Conservation (phyloP, 2,888 invertebrate species). For the Lochmaea crataegi region DNA sequence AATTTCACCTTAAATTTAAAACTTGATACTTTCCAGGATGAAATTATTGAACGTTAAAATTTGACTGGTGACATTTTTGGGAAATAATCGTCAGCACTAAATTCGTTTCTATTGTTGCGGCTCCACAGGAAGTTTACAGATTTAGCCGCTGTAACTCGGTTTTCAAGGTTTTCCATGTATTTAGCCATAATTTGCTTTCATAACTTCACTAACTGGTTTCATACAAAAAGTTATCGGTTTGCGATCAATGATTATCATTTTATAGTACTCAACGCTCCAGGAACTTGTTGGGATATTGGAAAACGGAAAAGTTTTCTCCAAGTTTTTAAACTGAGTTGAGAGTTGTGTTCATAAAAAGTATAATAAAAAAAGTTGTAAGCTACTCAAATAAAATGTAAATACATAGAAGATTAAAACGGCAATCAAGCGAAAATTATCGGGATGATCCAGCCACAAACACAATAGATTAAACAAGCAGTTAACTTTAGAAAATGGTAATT, state of each 20-base stretch:
- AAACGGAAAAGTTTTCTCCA: slow-evolving; percentile 14
- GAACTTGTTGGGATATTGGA: slow-evolving; percentile 1
- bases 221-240: slow-evolving; percentile 21
- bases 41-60: too few species aligned
- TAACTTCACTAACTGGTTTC: slow-evolving; percentile 20
- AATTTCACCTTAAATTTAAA: too few species aligned
- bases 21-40: not conserved
- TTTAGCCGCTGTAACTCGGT: slow-evolving; percentile 3
- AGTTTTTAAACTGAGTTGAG: not conserved
- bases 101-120: not conserved
- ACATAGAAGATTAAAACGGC: too few species aligned
- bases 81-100: not conserved
- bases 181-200: slow-evolving; percentile 21
- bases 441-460: too few species aligned
- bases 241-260: slow-evolving; percentile 1
- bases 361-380: too few species aligned
- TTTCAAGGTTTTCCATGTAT: slow-evolving; percentile 11
- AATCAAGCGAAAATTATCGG: too few species aligned
- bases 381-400: too few species aligned
- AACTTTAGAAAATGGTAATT: too few species aligned
- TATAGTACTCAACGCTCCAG: slow-evolving; percentile 1
- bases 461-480: too few species aligned
- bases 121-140: slow-evolving; percentile 19
- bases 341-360: too few species aligned
- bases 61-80: too few species aligned